A percentile compares a stretch with the other conserved stretches of the same genome.
These are phyloP conservation scores for Xanthostigma xanthostigma DNA, from an alignment of 2,888 invertebrate species.

Conservation along the genomic window DNA sequence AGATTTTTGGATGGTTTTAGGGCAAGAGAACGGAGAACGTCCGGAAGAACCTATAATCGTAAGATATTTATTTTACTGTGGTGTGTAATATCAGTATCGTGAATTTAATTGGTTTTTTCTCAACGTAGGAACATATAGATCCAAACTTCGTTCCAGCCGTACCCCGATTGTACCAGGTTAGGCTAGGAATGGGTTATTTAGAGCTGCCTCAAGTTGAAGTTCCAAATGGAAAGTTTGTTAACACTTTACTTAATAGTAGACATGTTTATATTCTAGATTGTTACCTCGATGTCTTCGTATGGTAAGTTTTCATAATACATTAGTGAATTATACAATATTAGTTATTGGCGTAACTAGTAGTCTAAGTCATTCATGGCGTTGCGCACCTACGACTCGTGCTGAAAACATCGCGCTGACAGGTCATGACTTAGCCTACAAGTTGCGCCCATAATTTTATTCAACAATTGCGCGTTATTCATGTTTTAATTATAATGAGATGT, in stretches of 20 bases:
- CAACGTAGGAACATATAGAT: constrained; percentile 52
- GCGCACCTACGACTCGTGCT: no score
- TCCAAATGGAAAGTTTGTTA: constrained; percentile 58
- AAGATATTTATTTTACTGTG: constrained; percentile 11
- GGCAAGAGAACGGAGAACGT: constrained; percentile 36
- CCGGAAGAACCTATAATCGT: constrained; percentile 31
- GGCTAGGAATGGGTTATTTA: constrained; percentile 95
- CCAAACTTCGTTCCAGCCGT: constrained; percentile 45
- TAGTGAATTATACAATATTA: not conserved
- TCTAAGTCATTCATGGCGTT: no score
- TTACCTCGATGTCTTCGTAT: constrained; percentile 84
- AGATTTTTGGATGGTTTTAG: constrained; percentile 72
- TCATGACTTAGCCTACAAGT: no score
- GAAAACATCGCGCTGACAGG: no score
- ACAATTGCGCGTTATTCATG: no score
- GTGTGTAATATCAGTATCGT: constrained; percentile 18
- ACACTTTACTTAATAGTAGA: constrained; percentile 69
- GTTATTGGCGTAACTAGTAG: no score
- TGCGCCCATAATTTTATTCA: no score
- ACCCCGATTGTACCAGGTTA: constrained; percentile 83
- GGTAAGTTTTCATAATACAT: constrained; percentile 39
- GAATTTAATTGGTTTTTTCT: constrained; percentile 10
- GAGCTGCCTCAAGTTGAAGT: constrained; percentile 89
- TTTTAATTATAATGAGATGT: no score
- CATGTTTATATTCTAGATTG: constrained; percentile 96